Conservation (phyloP, 2,797 vertebrate genomes). For the Syngnathus acus region DNA sequence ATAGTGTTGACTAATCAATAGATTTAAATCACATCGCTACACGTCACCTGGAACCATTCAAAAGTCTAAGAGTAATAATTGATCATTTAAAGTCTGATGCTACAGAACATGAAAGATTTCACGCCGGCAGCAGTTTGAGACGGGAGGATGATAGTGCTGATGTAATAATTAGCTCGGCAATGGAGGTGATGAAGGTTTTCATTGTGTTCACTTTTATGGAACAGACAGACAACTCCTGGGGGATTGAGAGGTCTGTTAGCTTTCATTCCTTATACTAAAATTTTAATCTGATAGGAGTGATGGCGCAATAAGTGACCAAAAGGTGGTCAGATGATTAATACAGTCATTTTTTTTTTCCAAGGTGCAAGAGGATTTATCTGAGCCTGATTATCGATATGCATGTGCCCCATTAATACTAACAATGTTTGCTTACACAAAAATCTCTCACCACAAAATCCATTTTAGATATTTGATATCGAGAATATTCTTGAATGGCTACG, state of each 20-base stretch:
- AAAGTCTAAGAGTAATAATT: neutral
- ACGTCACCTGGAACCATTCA: no score
- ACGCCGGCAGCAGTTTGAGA: slow-evolving; percentile 40
- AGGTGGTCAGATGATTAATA: neutral
- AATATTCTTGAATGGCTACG: neutral
- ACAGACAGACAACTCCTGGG: slow-evolving; percentile 50
- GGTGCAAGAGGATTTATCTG: neutral
- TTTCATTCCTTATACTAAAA: slow-evolving; percentile 50
- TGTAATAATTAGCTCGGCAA: slow-evolving; percentile 34
- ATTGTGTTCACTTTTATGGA: slow-evolving; percentile 51
- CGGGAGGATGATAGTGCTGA: slow-evolving; percentile 11
- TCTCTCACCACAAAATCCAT: neutral
- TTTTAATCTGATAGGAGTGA: slow-evolving; percentile 51
- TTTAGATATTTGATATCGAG: neutral
- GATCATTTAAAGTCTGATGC: slow-evolving; percentile 12
- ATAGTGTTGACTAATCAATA: no score
- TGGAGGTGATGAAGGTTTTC: slow-evolving; percentile 17
- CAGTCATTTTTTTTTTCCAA: neutral
- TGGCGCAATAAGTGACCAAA: slow-evolving; percentile 38
- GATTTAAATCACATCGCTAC: no score
- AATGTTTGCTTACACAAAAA: neutral
- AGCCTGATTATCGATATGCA: neutral
- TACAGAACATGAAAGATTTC: slow-evolving; percentile 19
- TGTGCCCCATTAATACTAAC: no score
- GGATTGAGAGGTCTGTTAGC: slow-evolving; percentile 48